Percentiles rank a stretch among this genome's conserved stretches.
phyloP scores from a whole-genome alignment of 2,797 vertebrate species.

The Helostoma temminkii region DNA sequence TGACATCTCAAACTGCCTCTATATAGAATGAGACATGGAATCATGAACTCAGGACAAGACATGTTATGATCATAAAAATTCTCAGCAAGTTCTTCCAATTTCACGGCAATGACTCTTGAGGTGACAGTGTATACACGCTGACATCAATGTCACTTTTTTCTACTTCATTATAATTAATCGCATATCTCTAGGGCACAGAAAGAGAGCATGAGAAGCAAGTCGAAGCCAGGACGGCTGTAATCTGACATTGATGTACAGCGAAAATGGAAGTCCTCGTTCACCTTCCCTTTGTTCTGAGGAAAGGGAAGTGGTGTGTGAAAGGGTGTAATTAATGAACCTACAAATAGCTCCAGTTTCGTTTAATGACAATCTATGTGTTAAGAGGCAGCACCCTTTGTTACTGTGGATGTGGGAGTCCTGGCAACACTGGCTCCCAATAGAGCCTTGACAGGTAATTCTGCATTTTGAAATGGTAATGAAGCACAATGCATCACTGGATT shows the following conservation, averaged over 20 bases:
- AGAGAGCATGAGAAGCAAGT: slow-evolving; percentile 46
- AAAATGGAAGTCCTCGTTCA: slow-evolving; percentile 81
- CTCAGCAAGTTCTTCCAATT: slow-evolving; percentile 61
- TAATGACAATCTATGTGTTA: slow-evolving; percentile 82
- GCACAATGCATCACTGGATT: slow-evolving; percentile 71
- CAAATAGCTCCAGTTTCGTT: slow-evolving; percentile 81
- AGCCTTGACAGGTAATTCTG: slow-evolving; percentile 78
- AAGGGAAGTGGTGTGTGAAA: slow-evolving; percentile 80
- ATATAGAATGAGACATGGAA: slow-evolving; percentile 23
- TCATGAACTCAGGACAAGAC: slow-evolving; percentile 24
- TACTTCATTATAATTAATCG: slow-evolving; percentile 77
- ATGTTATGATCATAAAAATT: slow-evolving; percentile 54
- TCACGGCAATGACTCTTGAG: slow-evolving; percentile 70
- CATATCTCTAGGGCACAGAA: slow-evolving; percentile 67
- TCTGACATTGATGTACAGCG: slow-evolving; percentile 80
- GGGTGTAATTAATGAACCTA: slow-evolving; percentile 83
- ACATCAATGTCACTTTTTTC: slow-evolving; percentile 66
- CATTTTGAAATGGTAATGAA: slow-evolving; percentile 81
- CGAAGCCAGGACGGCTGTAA: slow-evolving; percentile 64
- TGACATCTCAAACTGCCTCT: slow-evolving; percentile 35
- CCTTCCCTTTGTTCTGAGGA: slow-evolving; percentile 74
- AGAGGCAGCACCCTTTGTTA: slow-evolving; percentile 79
- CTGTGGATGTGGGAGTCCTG: slow-evolving; percentile 65
- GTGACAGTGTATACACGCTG: slow-evolving; percentile 62
- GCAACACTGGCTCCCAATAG: slow-evolving; percentile 71